Percentiles rank a stretch among this genome's conserved stretches.
Evolutionary conservation across 1,140 invertebrate genomes (phyloP).

Genomic region (Maconellicoccus hirsutus): DNA sequence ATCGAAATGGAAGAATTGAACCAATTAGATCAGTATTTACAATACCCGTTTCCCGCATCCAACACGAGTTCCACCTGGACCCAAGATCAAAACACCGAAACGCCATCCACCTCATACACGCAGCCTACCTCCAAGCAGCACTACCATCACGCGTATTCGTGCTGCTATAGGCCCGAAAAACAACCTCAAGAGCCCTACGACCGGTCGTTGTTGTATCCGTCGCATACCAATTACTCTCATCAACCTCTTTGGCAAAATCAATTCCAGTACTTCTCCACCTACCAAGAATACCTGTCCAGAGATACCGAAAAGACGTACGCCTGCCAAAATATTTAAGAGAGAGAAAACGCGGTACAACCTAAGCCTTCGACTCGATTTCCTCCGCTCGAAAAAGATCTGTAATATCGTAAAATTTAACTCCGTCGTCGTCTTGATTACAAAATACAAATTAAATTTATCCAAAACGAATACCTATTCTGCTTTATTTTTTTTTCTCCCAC

Average conservation of each 20-base stretch:
- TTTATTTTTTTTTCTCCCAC: too few species aligned
- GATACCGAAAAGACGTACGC: neutral
- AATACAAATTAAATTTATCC: too few species aligned
- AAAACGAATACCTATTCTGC: too few species aligned
- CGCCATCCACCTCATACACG: neutral
- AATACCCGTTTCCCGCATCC: neutral
- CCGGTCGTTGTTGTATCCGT: neutral
- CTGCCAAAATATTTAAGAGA: neutral
- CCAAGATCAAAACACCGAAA: neutral
- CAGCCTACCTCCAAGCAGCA: neutral
- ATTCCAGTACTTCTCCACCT: slow-evolving; percentile 1
- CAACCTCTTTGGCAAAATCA: slow-evolving; percentile 1
- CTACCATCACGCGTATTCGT: neutral
- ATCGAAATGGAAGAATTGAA: slow-evolving; percentile 4
- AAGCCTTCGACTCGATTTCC: neutral
- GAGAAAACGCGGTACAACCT: too few species aligned
- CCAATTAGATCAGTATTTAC: slow-evolving; percentile 12
- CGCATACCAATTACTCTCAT: neutral
- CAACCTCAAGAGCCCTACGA: neutral
- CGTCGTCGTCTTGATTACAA: too few species aligned
- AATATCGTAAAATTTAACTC: too few species aligned
- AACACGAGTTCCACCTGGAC: too few species aligned
- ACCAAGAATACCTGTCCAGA: neutral
- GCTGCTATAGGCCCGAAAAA: neutral
- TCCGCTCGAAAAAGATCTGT: neutral